phyloP scores from a whole-genome alignment of 2,113 vertebrate species.

The Lanius collurio region DNA sequence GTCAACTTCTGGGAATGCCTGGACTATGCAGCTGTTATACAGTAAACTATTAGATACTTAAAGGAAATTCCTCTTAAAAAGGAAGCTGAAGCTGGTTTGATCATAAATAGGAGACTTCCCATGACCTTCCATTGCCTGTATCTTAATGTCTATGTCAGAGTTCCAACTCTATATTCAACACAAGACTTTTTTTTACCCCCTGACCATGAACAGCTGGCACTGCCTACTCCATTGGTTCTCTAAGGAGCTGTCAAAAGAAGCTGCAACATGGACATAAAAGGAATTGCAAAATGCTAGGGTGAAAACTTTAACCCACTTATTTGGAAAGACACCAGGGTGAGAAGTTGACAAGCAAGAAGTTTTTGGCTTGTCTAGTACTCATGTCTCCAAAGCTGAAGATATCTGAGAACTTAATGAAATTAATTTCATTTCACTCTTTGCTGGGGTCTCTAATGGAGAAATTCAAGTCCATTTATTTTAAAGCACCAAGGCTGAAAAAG shows the following conservation, averaged over 20 bases:
- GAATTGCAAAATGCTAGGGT: background rate
- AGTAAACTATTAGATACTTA: background rate
- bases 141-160: background rate
- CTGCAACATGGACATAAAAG: background rate
- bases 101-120: background rate
- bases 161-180: background rate
- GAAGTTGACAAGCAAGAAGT: accelerated
- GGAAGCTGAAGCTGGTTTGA: background rate
- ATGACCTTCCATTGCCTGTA: background rate
- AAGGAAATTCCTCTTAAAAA: background rate
- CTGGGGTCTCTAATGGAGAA: background rate
- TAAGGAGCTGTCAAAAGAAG: background rate
- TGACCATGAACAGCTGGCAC: background rate
- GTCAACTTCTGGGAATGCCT: background rate
- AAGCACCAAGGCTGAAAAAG: background rate
- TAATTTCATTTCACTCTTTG: background rate
- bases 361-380: background rate
- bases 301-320: background rate
- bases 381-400: background rate
- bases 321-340: background rate
- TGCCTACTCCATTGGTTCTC: background rate
- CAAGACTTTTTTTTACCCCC: background rate
- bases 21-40: background rate
- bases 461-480: background rate
- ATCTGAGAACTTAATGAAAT: background rate